These are phyloP conservation scores for Drosophila melanogaster DNA, from an alignment of 1,140 invertebrate species.

Conservation along the genomic window DNA sequence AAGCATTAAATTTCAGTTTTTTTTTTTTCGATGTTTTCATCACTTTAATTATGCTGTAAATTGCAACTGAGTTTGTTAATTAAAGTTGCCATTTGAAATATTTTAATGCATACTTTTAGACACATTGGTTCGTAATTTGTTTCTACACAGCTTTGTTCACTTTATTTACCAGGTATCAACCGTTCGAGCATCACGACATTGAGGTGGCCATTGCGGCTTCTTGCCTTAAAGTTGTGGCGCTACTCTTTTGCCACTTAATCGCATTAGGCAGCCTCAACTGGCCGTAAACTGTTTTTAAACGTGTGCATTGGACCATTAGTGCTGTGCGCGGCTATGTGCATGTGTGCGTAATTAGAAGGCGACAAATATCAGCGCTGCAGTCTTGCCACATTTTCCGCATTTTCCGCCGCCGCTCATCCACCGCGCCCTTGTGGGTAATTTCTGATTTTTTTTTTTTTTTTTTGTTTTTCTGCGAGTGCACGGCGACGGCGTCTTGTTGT, in stretches of 20 bases:
- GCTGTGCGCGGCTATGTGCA: not conserved
- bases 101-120: not conserved
- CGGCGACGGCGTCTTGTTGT: constrained; percentile 47
- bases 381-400: not conserved
- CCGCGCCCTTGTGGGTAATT: not conserved
- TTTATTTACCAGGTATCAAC: not conserved
- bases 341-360: constrained; percentile 20
- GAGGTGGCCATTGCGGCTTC: too few relatives aligned
- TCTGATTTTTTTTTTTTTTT: not conserved
- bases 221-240: not conserved
- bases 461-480: constrained; percentile 19
- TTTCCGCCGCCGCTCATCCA: not conserved
- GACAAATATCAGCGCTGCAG: constrained; percentile 19
- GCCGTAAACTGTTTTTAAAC: constrained; percentile 52
- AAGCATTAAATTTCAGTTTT: too few relatives aligned
- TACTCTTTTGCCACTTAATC: constrained; percentile 12
- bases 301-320: constrained; percentile 31
- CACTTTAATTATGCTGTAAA: too few relatives aligned
- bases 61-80: too few relatives aligned
- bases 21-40: too few relatives aligned
- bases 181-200: not conserved
- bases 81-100: not conserved
- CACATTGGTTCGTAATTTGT: not conserved
- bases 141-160: too few relatives aligned
- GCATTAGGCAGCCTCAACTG: constrained; percentile 30